These are phyloP conservation scores for Mimas tiliae DNA, from an alignment of 2,888 invertebrate species.

Conservation along the genomic window DNA sequence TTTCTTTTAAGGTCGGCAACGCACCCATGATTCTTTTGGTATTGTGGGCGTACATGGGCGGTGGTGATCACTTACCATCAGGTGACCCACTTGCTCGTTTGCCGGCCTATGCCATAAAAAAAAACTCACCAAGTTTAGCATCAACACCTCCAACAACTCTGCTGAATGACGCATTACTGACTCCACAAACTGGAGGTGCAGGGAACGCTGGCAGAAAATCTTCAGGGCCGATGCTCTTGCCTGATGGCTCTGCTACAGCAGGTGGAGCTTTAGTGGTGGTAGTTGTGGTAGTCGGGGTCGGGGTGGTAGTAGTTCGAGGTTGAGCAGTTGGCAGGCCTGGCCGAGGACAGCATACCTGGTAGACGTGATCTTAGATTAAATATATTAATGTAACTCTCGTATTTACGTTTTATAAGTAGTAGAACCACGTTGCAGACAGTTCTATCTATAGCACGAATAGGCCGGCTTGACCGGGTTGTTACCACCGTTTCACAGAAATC, in stretches of 20 bases:
- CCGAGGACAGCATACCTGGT: conserved; percentile 70
- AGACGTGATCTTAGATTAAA: not conserved
- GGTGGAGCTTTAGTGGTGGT: conserved; percentile 35
- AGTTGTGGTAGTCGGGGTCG: conserved; percentile 32
- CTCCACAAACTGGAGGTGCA: conserved; percentile 86
- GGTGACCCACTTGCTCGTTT: too few species aligned
- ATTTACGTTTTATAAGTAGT: too few species aligned
- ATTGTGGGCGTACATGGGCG: too few species aligned
- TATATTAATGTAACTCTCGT: too few species aligned
- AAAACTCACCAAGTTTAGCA: conserved; percentile 86
- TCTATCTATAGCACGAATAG: too few species aligned
- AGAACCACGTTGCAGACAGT: too few species aligned
- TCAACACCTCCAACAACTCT: conserved; percentile 90
- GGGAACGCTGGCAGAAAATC: conserved; percentile 58
- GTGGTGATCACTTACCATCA: too few species aligned
- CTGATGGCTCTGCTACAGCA: conserved; percentile 30
- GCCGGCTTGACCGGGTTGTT: too few species aligned
- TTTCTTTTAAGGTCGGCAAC: too few species aligned
- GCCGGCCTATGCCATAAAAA: too few species aligned
- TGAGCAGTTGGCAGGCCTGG: conserved; percentile 46
- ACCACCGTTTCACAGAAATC: too few species aligned
- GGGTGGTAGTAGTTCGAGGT: conserved; percentile 39
- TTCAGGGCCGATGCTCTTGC: conserved; percentile 38
- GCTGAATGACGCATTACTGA: conserved; percentile 80
- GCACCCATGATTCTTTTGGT: too few species aligned